Base-by-base conservation (phyloP, 1,140 invertebrate genomes). In the Drosophila bipectinata region DNA sequence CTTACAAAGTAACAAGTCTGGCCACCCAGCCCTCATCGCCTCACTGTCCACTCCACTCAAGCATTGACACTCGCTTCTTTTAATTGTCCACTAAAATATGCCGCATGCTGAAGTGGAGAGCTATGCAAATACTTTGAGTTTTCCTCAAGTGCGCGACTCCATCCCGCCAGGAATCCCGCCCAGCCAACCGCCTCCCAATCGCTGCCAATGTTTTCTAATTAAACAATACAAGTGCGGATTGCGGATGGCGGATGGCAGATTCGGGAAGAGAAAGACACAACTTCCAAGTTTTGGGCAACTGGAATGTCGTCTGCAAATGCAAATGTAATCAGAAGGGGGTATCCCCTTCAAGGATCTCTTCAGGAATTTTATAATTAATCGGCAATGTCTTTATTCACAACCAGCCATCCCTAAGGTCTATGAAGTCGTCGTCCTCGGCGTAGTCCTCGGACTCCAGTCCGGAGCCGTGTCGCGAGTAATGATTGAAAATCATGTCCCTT, bases 301-400 rank as follows among this genome's bases (percentile, higher is more conserved):
- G 73, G 79, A 77, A 82, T 77, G 77, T 68, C n/a, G 44, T 37
- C 52, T 59, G 37, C 44, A 49, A 75, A 81, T 81, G 73, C 68
- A 74, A 85, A 78, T 75, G 64, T 49, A 44, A 18, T 14, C 41
- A 18, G 58, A 44, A 10, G 21, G 2, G 30, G 37, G 41, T 48
- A 28, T 30, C 32, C n/a, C 8, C 15, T 44, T 44, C 41, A 44
- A 18, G 41, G 14, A 44, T 18, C 45, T 30, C 12, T 26, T 37
- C 39, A 67, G 81, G 82, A 88, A 87, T 87, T 87, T 87, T 87
- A 88, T 87, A 87, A 87, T 87, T 87, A 87, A 87, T 82, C 75
- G 79, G 32, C 66, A 69, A 71, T 58, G 69, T 68, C 57, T 85
- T 85, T 81, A 87, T 83, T 87, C 79, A 88, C 79, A 89, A 54